phyloP scores from a whole-genome alignment of 2,888 invertebrate genomes.

The Zhengitettix transpicula region DNA sequence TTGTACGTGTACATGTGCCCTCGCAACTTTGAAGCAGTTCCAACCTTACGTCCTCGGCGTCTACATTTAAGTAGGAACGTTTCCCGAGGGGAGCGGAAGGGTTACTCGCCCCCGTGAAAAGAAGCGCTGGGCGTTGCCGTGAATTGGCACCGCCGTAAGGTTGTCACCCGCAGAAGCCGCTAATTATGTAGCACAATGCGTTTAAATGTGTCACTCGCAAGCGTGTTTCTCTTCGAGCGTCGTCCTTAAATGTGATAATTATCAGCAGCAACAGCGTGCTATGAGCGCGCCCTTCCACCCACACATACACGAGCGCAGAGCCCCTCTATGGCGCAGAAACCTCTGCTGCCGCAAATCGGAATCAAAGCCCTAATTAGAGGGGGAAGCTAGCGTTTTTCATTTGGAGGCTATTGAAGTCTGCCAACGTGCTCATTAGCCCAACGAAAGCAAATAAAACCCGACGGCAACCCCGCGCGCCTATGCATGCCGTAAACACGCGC shows the following conservation, averaged over 20 bases:
- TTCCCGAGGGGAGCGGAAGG: too few relatives aligned
- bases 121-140: not conserved
- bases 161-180: not conserved
- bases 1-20: too few relatives aligned
- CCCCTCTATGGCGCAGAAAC: not conserved
- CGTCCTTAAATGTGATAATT: conserved; percentile 7
- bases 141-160: not conserved
- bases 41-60: too few relatives aligned
- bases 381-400: conserved; percentile 9
- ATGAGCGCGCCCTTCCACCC: not conserved
- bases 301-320: not conserved
- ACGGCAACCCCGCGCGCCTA: not conserved
- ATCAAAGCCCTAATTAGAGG: conserved; percentile 12
- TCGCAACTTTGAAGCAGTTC: too few relatives aligned
- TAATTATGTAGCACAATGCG: not conserved
- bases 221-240: not conserved
- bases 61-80: too few relatives aligned
- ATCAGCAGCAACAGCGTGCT: conserved; percentile 1
- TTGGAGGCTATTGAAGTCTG: conserved; percentile 9
- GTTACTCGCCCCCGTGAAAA: not conserved
- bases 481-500: not conserved
- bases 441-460: conserved; percentile 6
- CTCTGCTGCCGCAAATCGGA: conserved; percentile 8
- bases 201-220: conserved; percentile 1
- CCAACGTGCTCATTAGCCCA: conserved; percentile 10